Evolutionary conservation across 2,797 vertebrate species (phyloP), one percentile per base, ranked within the genome.

Genomic region (Pagetopsis macropterus): DNA sequence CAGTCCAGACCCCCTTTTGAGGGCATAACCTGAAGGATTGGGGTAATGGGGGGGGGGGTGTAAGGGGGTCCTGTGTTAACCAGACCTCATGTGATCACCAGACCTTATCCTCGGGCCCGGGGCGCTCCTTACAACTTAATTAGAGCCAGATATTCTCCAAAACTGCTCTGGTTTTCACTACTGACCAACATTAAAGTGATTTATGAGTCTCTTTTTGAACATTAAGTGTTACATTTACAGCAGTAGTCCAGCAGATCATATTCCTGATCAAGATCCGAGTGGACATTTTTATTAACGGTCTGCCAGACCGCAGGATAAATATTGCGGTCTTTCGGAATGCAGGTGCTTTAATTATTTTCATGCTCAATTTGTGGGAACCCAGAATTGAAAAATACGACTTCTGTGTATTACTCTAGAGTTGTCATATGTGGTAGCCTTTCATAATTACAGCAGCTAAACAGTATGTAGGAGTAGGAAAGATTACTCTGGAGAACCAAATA

Each of bases 291-390:
- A 93, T 92, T 84, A 93, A 94, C 75, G 56, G 78, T 59, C 78
- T 79, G 87, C 77, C 86, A 88, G 76, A 86, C 89, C 74, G 14
- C 84, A 86, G 80, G 88, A 92, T 90, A 94, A 91, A 93, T 87
- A 87, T 59, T 84, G 87, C 54, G 72, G 86, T 86, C 84, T 80
- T 66, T 72, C 71, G 72, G 83, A 90, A 90, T 88, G 83, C 89
- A 92, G 84, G 89, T 83, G 84, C 83, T 92, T 93, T 91, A 91
- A 94, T 93, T 93, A 89, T 78, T 89, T 92, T 92, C 88, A 90
- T 76, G 79, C 86, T 92, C 82, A 87, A 93, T 95, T 92, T 92
- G 76, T 71, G 76, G 48, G 60, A 83, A 83, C 61, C 50, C 71
- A 65, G 59, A 76, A 79, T 65, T 52, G 66, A 72, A 87, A 90